Evolutionary conservation across 2,888 invertebrate species (phyloP).

Genomic region (Crossocerus cetratus): DNA sequence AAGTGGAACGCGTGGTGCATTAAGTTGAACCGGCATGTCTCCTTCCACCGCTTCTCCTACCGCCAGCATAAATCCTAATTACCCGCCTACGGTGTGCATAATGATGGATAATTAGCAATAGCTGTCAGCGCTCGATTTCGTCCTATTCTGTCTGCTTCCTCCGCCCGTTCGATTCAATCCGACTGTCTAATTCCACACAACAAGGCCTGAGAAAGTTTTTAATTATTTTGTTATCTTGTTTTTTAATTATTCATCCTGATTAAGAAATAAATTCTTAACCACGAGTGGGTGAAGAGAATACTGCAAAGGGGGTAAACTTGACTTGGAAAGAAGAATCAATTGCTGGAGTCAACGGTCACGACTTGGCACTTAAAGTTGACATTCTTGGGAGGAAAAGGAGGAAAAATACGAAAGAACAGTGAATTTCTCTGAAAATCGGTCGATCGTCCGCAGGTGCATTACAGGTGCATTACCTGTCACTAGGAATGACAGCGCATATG

Average conservation of each 20-base stretch:
- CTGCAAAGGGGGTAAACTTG: too few species aligned
- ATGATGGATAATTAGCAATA: slow-evolving; percentile 69
- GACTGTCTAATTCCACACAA: not conserved
- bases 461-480: slow-evolving; percentile 58
- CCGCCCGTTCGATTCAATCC: not conserved
- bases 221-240: too few species aligned
- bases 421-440: slow-evolving; percentile 49
- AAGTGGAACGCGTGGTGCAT: slow-evolving; percentile 60
- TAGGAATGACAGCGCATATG: slow-evolving; percentile 50
- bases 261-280: too few species aligned
- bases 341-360: too few species aligned
- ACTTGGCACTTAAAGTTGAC: too few species aligned
- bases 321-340: too few species aligned
- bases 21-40: slow-evolving; percentile 51
- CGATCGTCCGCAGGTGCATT: slow-evolving; percentile 56
- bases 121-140: slow-evolving; percentile 47
- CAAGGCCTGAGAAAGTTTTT: too few species aligned
- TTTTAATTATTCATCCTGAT: too few species aligned
- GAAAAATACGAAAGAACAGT: slow-evolving; percentile 28
- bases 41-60: slow-evolving; percentile 53
- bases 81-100: slow-evolving; percentile 65
- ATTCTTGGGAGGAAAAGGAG: too few species aligned
- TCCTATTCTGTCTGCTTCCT: slow-evolving; percentile 14
- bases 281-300: too few species aligned
- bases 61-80: slow-evolving; percentile 71